These are phyloP conservation scores for Bombus superbus DNA, from an alignment of 1,140 invertebrate species.

Conservation along the genomic window DNA sequence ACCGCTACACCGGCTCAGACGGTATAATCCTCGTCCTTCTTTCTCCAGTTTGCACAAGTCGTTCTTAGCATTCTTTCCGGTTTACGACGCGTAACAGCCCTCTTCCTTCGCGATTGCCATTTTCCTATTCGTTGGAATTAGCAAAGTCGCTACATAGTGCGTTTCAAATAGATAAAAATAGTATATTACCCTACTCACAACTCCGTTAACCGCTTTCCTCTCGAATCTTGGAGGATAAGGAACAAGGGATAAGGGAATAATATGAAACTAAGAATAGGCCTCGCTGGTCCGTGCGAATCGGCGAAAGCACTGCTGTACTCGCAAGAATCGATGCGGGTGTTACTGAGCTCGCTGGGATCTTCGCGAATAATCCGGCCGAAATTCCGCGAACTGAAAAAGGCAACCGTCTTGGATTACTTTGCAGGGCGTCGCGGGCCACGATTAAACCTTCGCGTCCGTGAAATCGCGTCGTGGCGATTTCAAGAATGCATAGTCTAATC, in stretches of 20 bases:
- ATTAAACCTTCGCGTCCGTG: constrained; percentile 61
- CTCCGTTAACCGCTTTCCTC: background rate
- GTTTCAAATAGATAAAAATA: no score
- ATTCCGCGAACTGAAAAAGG: constrained; percentile 19
- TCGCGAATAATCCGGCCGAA: background rate
- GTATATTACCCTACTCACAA: background rate
- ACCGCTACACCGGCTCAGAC: constrained; percentile 39
- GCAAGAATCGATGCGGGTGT: no score
- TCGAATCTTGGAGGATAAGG: background rate
- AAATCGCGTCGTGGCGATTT: constrained; percentile 62
- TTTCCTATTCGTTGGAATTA: background rate
- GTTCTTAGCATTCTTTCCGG: constrained; percentile 9
- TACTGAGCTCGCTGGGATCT: background rate
- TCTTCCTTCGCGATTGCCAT: background rate
- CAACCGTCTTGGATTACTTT: constrained; percentile 42
- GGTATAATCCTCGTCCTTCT: constrained; percentile 40
- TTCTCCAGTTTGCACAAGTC: constrained; percentile 24
- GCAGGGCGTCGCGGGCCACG: constrained; percentile 29
- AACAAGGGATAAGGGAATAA: background rate
- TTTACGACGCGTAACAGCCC: constrained; percentile 7
- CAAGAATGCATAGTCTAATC: constrained; percentile 74
- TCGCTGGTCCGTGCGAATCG: background rate
- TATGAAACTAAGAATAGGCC: no score
- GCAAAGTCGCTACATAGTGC: no score
- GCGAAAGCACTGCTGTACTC: background rate